These are phyloP conservation scores for Tridacna gigas DNA, from an alignment of 2,888 invertebrate species.

Conservation along the genomic window DNA sequence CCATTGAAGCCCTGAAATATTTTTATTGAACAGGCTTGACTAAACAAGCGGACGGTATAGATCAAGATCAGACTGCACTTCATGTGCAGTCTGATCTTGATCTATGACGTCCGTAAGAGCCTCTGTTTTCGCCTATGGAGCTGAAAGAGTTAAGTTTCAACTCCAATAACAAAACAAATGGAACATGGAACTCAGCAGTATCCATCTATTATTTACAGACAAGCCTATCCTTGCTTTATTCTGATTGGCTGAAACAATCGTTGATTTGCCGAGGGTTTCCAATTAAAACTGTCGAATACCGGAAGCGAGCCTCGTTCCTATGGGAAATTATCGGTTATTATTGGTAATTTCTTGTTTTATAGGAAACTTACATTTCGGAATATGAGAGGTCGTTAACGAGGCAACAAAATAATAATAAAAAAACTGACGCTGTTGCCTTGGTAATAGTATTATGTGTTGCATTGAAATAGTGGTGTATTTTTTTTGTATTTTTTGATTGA, in stretches of 20 bases:
- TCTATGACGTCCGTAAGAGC: too few relatives aligned
- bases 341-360: conserved; percentile 27
- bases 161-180: too few relatives aligned
- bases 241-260: conserved; percentile 16
- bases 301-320: conserved; percentile 10
- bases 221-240: conserved; percentile 8
- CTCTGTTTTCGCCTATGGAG: too few relatives aligned
- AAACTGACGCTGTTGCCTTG: background rate
- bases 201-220: background rate
- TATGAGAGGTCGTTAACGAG: conserved; percentile 16
- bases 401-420: background rate
- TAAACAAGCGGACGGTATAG: too few relatives aligned
- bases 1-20: too few relatives aligned
- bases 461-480: too few relatives aligned
- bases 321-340: conserved; percentile 36
- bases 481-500: too few relatives aligned
- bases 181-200: too few relatives aligned
- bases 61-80: too few relatives aligned
- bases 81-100: too few relatives aligned
- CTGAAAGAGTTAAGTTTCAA: too few relatives aligned
- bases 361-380: conserved; percentile 29
- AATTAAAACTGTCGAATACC: conserved; percentile 29
- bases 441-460: conserved; percentile 3
- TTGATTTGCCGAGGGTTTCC: conserved; percentile 30
- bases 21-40: too few relatives aligned